Evolutionary conservation across 2,888 invertebrate genomes (phyloP).

Genomic region (Calephelis perditalis): DNA sequence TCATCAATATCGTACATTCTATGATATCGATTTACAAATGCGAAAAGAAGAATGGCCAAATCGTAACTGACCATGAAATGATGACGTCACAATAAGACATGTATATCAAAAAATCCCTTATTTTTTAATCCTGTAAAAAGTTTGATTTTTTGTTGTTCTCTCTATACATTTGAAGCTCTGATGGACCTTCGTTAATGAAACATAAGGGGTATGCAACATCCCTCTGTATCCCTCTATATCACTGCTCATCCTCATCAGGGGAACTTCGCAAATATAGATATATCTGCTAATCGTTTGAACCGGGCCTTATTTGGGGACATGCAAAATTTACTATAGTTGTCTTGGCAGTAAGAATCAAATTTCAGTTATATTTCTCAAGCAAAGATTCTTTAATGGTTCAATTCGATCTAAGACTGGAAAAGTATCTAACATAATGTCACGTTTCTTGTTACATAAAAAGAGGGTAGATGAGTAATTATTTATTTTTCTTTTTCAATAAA

Average conservation of each 20-base stretch:
- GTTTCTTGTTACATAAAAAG: not conserved
- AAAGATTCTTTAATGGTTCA: conserved; percentile 5
- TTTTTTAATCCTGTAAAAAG: too few relatives aligned
- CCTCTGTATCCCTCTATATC: conserved; percentile 50
- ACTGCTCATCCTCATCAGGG: conserved; percentile 49
- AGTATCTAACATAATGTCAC: not conserved
- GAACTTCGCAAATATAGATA: conserved; percentile 49
- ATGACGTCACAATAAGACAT: too few relatives aligned
- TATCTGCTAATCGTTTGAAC: conserved; percentile 48
- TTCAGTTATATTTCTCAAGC: not conserved
- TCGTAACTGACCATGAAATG: too few relatives aligned
- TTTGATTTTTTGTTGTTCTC: not conserved
- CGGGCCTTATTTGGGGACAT: conserved; percentile 28
- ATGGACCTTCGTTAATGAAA: conserved; percentile 68
- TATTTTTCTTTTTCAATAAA: not conserved
- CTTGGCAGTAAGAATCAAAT: not conserved
- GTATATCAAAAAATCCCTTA: too few relatives aligned
- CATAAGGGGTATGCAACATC: conserved; percentile 68
- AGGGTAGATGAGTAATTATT: not conserved
- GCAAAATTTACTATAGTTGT: conserved; percentile 10
- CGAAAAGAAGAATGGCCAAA: too few relatives aligned
- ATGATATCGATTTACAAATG: too few relatives aligned
- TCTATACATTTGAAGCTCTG: conserved; percentile 34
- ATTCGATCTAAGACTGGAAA: not conserved
- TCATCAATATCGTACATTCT: too few relatives aligned